Base-by-base conservation (phyloP, 30 jellyfish, hydroid and myxozoan genomes). In the Pelagia noctiluca region DNA sequence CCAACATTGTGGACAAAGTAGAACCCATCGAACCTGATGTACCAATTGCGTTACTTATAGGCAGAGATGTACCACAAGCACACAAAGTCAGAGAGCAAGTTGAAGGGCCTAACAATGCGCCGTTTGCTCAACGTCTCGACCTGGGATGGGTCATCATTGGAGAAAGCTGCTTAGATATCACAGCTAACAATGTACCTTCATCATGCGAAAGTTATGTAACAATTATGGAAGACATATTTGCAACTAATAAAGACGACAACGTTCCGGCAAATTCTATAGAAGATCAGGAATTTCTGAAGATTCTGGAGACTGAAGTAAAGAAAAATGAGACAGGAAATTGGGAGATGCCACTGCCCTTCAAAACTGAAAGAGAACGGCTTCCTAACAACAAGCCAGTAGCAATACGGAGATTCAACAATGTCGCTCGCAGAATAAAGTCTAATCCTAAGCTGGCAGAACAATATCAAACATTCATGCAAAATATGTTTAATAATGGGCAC, bases 311-410 rank as follows among this genome's bases (percentile, higher is more conserved):
- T 30, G 83, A 71, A 37, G 83, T 68, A 21, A 71, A 71, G 29
- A 71, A 35, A 49, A 71, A 71, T 42, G 35, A 25, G 71, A n/a
- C 71, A 42, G 89, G 89, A 46, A 61, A 85, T 50, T 85, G 49
- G 65, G 84, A 28, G 50, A 35, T 85, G 71, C 95, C 95, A 57
- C 71, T 85, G 46, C 95, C 95, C 50, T 85, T 73, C 74, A 71
- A 71, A 49, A 54, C 73, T 32, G 83, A 48, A 48, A 83, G 60
- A 28, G 69, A 26, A 21, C 42, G 42, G 31, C 71, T 81, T 34
- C 85, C 62, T 32, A 81, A 81, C 46, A 81, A 63, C 34, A 68
- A 46, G 70, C 61, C 84, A 52, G 63, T 22, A 22, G 93, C 86
- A 69, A 29, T 68, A 66, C 54, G 70, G 42, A 42, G 86, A 72